These are phyloP conservation scores for chimpanzee (Pan troglodytes) DNA, from an alignment of 2,113 vertebrate species.

Conservation along the genomic window NHGRI_mPanTro3-v2.1_pri NC_072418.2:47068501-47069000, in stretches of 20 bases:
- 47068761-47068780: neutral
- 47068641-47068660: neutral
- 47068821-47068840: neutral
- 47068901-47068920: neutral
- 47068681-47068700: neutral
- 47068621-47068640: neutral
- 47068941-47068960: neutral
- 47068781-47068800: neutral
- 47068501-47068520: neutral
- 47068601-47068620: neutral
- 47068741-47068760: neutral
- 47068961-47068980: neutral
- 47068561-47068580: neutral
- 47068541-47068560: neutral
- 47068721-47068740: neutral
- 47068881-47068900: neutral
- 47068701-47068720: neutral
- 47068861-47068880: neutral
- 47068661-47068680: neutral
- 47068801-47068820: neutral
- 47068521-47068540: neutral
- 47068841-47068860: neutral
- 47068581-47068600: neutral
- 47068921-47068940: neutral
- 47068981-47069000: neutral